Conservation (phyloP, 2,113 vertebrate species). For the Cryptomyrus ogoouensis region DNA sequence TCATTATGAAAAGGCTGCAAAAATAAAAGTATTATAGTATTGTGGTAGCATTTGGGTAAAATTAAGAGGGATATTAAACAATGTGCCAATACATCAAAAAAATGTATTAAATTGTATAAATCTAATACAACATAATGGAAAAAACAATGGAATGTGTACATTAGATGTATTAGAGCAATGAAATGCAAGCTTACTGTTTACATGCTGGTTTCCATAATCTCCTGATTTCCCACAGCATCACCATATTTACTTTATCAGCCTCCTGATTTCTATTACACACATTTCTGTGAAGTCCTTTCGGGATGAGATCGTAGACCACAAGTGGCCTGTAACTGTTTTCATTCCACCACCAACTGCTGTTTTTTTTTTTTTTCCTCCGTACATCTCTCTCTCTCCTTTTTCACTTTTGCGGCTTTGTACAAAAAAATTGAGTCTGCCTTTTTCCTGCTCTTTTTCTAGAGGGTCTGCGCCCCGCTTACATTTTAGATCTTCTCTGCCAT, state of each 20-base stretch:
- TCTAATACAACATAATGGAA: background rate
- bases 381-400: background rate
- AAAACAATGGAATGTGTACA: background rate
- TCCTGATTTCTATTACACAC: background rate
- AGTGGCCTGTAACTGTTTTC: background rate
- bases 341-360: background rate
- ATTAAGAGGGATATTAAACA: conserved; percentile 4
- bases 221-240: background rate
- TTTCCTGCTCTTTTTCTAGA: background rate
- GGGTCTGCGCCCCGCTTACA: background rate
- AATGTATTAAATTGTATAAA: conserved; percentile 2
- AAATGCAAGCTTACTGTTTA: background rate
- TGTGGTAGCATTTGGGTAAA: background rate
- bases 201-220: background rate
- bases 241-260: background rate
- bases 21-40: background rate
- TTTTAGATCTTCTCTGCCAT: background rate
- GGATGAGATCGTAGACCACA: background rate
- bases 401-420: background rate
- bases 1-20: background rate
- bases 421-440: background rate
- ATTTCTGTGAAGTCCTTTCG: background rate
- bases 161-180: background rate
- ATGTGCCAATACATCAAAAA: conserved; percentile 1
- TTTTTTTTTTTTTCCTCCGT: background rate